A percentile compares a stretch with the other conserved stretches of the same genome.
These are phyloP conservation scores for Campoplex nolae DNA, from an alignment of 2,888 invertebrate species.

Conservation along the genomic window DNA sequence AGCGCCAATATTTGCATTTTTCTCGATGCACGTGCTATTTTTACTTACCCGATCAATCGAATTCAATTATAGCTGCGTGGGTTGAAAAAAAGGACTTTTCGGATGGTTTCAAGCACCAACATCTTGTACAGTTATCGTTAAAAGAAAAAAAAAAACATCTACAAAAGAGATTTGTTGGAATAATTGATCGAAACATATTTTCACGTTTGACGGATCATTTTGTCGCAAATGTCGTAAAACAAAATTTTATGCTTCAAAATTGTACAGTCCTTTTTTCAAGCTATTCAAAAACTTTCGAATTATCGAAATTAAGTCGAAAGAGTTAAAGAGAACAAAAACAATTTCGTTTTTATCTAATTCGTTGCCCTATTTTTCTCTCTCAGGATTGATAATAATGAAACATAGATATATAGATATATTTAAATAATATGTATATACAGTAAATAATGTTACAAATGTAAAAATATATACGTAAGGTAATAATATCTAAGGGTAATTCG, in stretches of 20 bases:
- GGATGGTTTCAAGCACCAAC: neutral
- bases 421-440: neutral
- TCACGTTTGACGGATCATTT: neutral
- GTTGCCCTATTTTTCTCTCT: neutral
- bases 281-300: neutral
- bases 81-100: neutral
- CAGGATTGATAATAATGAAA: neutral
- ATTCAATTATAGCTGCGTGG: neutral
- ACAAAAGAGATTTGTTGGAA: neutral
- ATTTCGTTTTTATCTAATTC: neutral
- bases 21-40: constrained; percentile 29
- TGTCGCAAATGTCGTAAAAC: neutral
- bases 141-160: neutral
- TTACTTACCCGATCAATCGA: constrained; percentile 66
- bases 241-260: neutral
- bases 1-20: neutral
- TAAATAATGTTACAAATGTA: neutral
- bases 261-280: neutral
- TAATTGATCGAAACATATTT: neutral
- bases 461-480: neutral
- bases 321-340: neutral
- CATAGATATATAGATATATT: neutral
- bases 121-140: neutral
- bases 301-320: neutral
- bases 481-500: constrained; percentile 23